A percentile compares a stretch with the other conserved stretches of the same genome.
Evolutionary conservation across 2,113 vertebrate species (phyloP).

Genomic region (Pristiophorus japonicus): DNA sequence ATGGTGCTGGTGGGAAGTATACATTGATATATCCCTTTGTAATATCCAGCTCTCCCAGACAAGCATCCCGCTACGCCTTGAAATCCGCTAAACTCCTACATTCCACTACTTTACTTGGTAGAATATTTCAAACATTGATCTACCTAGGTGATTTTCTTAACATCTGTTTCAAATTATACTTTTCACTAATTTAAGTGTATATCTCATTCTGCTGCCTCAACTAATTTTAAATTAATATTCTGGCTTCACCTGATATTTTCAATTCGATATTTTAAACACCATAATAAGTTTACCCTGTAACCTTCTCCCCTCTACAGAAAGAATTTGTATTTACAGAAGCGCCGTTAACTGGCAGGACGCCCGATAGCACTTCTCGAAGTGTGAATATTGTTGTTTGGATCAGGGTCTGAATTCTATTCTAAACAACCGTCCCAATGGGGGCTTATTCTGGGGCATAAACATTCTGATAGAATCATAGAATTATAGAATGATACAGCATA

Average conservation of each 20-base stretch:
- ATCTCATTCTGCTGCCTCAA: background rate
- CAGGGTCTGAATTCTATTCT: background rate
- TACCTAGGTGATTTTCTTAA: background rate
- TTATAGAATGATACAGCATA: background rate
- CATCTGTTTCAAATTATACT: background rate
- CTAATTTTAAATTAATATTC: background rate
- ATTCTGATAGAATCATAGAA: background rate
- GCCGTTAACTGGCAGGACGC: background rate
- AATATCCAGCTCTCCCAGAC: background rate
- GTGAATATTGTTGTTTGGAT: background rate
- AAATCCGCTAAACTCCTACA: background rate
- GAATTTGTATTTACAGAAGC: background rate
- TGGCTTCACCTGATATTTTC: background rate
- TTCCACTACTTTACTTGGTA: background rate
- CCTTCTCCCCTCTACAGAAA: background rate
- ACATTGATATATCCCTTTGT: background rate
- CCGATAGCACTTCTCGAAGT: background rate
- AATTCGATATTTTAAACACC: background rate
- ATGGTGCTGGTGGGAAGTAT: background rate
- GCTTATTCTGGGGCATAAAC: background rate
- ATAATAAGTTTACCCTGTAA: background rate
- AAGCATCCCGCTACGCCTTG: background rate
- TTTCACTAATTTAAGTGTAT: background rate
- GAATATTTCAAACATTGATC: background rate
- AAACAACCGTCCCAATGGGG: background rate